Percentiles rank a stretch among this genome's conserved stretches.
These are phyloP conservation scores for Hypolimnas misippus DNA, from an alignment of 2,888 invertebrate species.

Conservation along the genomic window DNA sequence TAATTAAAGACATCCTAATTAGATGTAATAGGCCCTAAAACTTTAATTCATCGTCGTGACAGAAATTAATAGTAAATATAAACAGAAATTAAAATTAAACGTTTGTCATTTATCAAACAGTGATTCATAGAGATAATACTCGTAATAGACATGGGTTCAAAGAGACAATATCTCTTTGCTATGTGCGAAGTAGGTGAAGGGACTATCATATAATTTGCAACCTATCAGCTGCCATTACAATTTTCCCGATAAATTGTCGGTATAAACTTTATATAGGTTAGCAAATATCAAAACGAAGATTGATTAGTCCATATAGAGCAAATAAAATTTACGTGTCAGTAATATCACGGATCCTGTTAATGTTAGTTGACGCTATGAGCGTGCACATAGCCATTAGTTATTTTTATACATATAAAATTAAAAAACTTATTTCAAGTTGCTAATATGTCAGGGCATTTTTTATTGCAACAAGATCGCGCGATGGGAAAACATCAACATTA, in stretches of 20 bases:
- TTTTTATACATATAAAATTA: background rate
- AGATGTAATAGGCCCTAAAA: constrained; percentile 29
- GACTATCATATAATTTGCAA: too few relatives aligned
- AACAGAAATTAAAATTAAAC: constrained; percentile 1
- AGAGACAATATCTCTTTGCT: too few relatives aligned
- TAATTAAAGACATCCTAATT: constrained; percentile 22
- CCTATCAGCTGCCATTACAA: too few relatives aligned
- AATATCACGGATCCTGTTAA: too few relatives aligned
- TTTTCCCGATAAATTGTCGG: too few relatives aligned
- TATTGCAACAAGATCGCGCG: constrained; percentile 24
- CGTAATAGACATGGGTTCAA: background rate
- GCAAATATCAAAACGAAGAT: too few relatives aligned
- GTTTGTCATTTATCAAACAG: background rate
- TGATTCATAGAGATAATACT: background rate
- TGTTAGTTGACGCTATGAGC: too few relatives aligned
- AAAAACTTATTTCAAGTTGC: background rate
- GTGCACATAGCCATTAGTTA: too few relatives aligned
- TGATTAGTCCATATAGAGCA: too few relatives aligned
- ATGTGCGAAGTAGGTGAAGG: too few relatives aligned
- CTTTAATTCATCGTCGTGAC: constrained; percentile 17
- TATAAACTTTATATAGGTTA: too few relatives aligned
- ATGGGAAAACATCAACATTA: constrained; percentile 46
- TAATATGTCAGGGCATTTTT: background rate
- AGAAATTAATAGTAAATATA: background rate
- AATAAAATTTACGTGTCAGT: too few relatives aligned